These are phyloP conservation scores for Rhagium mordax DNA, from an alignment of 2,888 invertebrate genomes.

Conservation along the genomic window DNA sequence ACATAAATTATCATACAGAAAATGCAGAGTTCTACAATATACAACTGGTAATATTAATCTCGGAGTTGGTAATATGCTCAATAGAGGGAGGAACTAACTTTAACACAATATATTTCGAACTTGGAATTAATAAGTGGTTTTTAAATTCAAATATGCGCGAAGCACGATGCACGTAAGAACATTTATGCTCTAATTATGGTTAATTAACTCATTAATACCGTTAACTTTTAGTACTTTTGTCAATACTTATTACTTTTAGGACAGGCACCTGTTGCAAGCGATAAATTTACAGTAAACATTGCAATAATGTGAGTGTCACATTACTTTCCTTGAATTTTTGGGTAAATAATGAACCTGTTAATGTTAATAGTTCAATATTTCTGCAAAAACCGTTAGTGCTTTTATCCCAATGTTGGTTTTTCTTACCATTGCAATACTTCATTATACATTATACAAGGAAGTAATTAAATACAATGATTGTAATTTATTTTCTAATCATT, in stretches of 20 bases:
- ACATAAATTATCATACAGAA: neutral
- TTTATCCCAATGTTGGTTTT: too few relatives aligned
- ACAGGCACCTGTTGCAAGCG: neutral
- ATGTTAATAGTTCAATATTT: too few relatives aligned
- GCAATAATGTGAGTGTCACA: too few relatives aligned
- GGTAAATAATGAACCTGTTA: too few relatives aligned
- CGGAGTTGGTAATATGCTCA: neutral
- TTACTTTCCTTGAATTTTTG: too few relatives aligned
- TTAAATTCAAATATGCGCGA: neutral
- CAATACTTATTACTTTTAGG: neutral
- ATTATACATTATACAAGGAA: too few relatives aligned
- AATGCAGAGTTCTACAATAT: neutral
- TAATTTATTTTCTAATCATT: too few relatives aligned
- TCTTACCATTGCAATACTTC: too few relatives aligned
- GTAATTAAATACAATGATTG: too few relatives aligned
- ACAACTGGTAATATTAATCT: neutral
- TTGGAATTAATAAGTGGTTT: neutral
- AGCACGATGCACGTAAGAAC: neutral
- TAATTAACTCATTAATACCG: neutral
- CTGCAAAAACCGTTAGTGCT: too few relatives aligned
- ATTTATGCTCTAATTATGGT: conserved; percentile 1
- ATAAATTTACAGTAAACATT: neutral
- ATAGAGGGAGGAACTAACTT: neutral
- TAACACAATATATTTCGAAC: neutral
- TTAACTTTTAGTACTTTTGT: neutral